phyloP scores from a whole-genome alignment of 2,888 invertebrate species.

The Arrhopalites spinosus region DNA sequence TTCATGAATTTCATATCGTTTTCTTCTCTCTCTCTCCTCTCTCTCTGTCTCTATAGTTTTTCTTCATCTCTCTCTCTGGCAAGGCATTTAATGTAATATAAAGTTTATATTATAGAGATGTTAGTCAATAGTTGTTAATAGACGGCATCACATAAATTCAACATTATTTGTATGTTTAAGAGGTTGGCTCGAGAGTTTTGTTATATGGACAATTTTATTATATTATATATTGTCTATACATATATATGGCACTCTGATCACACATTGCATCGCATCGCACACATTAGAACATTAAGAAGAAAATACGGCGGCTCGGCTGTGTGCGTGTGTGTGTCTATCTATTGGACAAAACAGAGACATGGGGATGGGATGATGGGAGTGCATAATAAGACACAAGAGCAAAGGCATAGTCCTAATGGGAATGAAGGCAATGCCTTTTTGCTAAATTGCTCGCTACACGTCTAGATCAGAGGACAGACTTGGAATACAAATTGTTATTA shows the following conservation, averaged over 20 bases:
- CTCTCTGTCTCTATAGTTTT: neutral
- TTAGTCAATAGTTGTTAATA: neutral
- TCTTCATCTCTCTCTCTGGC: neutral
- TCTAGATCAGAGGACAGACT: constrained; percentile 17
- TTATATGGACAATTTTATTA: neutral
- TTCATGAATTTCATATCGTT: constrained; percentile 33
- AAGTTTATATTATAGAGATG: neutral
- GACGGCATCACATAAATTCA: too few species aligned
- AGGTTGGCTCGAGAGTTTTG: too few species aligned
- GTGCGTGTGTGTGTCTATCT: too few species aligned
- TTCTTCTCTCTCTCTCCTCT: neutral
- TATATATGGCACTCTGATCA: neutral
- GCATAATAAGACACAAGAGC: neutral
- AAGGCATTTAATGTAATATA: too few species aligned
- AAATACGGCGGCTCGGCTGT: too few species aligned
- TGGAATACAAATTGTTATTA: constrained; percentile 39
- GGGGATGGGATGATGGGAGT: neutral
- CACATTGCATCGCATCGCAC: constrained; percentile 1
- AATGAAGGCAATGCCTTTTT: constrained; percentile 26
- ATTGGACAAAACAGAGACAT: too few species aligned
- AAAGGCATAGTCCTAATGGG: constrained; percentile 6
- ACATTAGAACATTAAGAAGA: neutral
- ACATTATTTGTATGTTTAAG: too few species aligned
- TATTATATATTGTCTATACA: neutral
- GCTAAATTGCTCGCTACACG: constrained; percentile 30